Base-by-base conservation (phyloP, 2,888 invertebrate species). In the Sisyra terminalis region DNA sequence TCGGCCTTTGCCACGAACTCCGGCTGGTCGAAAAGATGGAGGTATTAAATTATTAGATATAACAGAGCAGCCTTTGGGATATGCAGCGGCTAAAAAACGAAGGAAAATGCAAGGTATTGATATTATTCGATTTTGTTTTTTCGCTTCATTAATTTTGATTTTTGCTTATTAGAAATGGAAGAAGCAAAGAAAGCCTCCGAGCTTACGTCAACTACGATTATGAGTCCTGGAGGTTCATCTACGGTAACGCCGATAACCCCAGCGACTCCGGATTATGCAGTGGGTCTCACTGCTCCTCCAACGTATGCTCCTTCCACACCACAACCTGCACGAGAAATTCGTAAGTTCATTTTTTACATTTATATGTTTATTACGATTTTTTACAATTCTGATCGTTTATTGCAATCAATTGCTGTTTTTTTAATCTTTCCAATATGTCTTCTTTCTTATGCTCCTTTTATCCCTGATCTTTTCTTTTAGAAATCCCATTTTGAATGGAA, bases 11-110 rank as follows among this genome's bases (percentile, higher is more conserved):
- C 67, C 71, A 36, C 66, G 80, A 46, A 73, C 72, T 24, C 75
- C 72, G 29, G 79, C 71, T 42, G 78, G 70, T 43, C 76, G 74
- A 52, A 90, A 77, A 66, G 93, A 88, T 59, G 84, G 92, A 42
- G 94, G 94, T 45, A 92, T 94, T 51, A 96, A 96, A 65, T 67
- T 96, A 39, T 66, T 96, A 31, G 94, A 94, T 59, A 90, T 96
- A 53, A 79, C 84, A 3, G 94, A 96, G 57, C 89, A 92, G 57
- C 94, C 94, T 0, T 62, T 87, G 24, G 85, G 85, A 8, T 80
- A 77, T 59, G 78, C 81, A 1, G 79, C 78, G 37, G 87, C 88
- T 11, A 93, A 93, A 59, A 85, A 92, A 61, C 73, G 92, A 51
- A 78, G 87, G 59, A 78, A 84, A 53, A 78, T 83, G 63, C 78